Percentiles rank a stretch among this genome's conserved stretches.
These are phyloP conservation scores for Podarcis siculus DNA, from an alignment of 2,797 vertebrate genomes.

Conservation along the genomic window DNA sequence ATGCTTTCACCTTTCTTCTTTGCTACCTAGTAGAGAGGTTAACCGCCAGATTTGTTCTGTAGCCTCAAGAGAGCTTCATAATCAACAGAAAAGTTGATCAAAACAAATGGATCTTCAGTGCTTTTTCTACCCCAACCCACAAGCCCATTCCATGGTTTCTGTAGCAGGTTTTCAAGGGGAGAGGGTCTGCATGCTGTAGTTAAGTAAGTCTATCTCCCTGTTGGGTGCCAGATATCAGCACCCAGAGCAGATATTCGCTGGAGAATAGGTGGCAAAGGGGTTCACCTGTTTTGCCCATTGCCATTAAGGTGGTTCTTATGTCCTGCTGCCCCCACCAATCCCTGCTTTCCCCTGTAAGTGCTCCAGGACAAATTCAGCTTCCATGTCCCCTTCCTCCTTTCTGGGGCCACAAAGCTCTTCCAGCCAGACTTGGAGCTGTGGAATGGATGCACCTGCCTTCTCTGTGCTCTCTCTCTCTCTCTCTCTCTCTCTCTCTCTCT, in stretches of 20 bases:
- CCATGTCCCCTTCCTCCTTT: background rate
- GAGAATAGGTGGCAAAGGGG: background rate
- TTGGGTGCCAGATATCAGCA: background rate
- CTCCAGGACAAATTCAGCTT: background rate
- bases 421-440: background rate
- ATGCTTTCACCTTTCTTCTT: background rate
- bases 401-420: background rate
- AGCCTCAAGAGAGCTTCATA: too few relatives aligned
- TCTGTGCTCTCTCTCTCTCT: too few relatives aligned
- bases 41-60: background rate
- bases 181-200: too few relatives aligned
- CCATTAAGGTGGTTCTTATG: background rate
- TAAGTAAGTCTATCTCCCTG: background rate
- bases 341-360: background rate
- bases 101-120: background rate
- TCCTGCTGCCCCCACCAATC: background rate
- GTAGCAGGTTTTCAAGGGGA: too few relatives aligned
- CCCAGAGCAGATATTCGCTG: background rate
- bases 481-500: too few relatives aligned
- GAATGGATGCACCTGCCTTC: too few relatives aligned
- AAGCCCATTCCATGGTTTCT: background rate
- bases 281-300: background rate
- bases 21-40: background rate
- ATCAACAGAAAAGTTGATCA: too few relatives aligned
- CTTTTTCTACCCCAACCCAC: background rate